Conservation (phyloP, 2,888 invertebrate species). For the Glyphotaelius pellucidus region DNA sequence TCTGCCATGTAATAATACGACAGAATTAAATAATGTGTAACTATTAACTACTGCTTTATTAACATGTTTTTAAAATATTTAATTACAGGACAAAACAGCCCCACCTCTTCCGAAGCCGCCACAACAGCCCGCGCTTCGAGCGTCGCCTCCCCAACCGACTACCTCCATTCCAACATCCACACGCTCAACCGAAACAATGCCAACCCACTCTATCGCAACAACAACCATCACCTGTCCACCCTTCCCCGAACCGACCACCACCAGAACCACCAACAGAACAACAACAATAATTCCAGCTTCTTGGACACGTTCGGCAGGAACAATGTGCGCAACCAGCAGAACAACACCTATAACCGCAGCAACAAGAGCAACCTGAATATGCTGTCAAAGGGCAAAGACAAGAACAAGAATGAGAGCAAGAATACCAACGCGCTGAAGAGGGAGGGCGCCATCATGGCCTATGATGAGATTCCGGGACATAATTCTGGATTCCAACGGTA, state of each 20-base stretch:
- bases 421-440: slow-evolving; percentile 77
- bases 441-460: slow-evolving; percentile 77
- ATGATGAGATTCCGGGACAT: slow-evolving; percentile 79
- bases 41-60: background rate
- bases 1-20: background rate
- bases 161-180: slow-evolving; percentile 69
- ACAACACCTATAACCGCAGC: slow-evolving; percentile 62
- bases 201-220: slow-evolving; percentile 68
- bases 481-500: slow-evolving; percentile 82
- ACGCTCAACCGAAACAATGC: slow-evolving; percentile 73
- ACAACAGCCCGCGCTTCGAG: slow-evolving; percentile 89
- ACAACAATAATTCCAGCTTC: slow-evolving; percentile 69
- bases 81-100: slow-evolving; percentile 84
- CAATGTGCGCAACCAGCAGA: slow-evolving; percentile 73
- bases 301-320: slow-evolving; percentile 74
- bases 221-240: slow-evolving; percentile 71
- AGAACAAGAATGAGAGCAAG: slow-evolving; percentile 77
- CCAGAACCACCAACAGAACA: slow-evolving; percentile 68
- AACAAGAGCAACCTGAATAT: slow-evolving; percentile 67
- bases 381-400: slow-evolving; percentile 73
- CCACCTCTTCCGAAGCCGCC: slow-evolving; percentile 89
- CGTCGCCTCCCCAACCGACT: slow-evolving; percentile 69
- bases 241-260: slow-evolving; percentile 73
- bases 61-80: background rate
- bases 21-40: background rate